Base-by-base conservation (phyloP, 2,888 invertebrate genomes). In the Melinaea menophilus region DNA sequence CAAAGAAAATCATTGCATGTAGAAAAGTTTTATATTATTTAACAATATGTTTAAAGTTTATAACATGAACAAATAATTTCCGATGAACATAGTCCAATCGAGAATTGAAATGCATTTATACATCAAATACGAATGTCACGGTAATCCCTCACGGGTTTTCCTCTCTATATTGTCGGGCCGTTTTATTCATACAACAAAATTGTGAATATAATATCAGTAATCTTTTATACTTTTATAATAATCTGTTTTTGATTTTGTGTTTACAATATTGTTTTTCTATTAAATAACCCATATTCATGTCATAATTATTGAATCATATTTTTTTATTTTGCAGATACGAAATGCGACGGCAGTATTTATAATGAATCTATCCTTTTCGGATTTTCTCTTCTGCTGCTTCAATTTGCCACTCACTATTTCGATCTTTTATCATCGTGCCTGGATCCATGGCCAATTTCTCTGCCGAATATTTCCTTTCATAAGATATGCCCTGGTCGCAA, bases 341-440 rank as follows among this genome's bases (percentile, higher is more conserved):
- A 95, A 95, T 76, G 95, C 96, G 0, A 96, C 96, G 0, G 95
- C 96, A 11, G 93, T 95, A 62, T 96, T 96, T 85, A 96, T 96
- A 71, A 95, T 96, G 86, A 96, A 95, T 82, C 88, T 96, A 34
- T 95, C 95, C 33, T 90, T 93, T 22, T 95, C 95, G 34, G 96
- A 96, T 78, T 88, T 96, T 69, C 91, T 96, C 78, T 95, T 95
- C 76, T 95, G 95, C 82, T 94, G 95, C 77, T 95, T 96, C 88
- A 95, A 95, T 80, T 86, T 96, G 55, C 96, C 96, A 0, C 88
- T 96, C 69, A 95, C 95, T 0, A 93, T 95, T 0, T 95, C 95
- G 1, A 94, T 95, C 0, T 96, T 95, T 80, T 93, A 93, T 91
- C 89, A 92, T 64, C 90, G 93, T 9, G 92, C 93, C 5, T 96